A percentile compares a stretch with the other conserved stretches of the same genome.
Evolutionary conservation across 1,140 invertebrate genomes (phyloP).

Genomic region (Rhysida immarginata): DNA sequence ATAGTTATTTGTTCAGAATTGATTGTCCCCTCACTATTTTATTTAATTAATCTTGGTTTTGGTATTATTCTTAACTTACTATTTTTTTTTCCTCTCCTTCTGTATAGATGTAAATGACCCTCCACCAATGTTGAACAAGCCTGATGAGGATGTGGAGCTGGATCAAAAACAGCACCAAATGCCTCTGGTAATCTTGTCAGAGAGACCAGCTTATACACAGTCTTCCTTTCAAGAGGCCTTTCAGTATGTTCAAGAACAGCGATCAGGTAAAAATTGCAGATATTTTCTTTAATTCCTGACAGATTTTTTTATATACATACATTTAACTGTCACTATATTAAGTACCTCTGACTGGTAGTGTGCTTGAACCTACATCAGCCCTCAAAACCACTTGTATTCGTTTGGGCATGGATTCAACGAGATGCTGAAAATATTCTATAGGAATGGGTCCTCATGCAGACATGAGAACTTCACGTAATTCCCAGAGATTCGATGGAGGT

Average conservation of each 20-base stretch:
- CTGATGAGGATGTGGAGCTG: conserved; percentile 1
- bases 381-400: too few species aligned
- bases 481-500: too few species aligned
- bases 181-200: not conserved
- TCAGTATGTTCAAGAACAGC: conserved; percentile 4
- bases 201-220: not conserved
- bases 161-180: not conserved
- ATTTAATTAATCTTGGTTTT: too few species aligned
- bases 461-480: too few species aligned
- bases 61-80: too few species aligned
- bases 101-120: not conserved
- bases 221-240: not conserved
- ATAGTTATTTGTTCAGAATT: too few species aligned
- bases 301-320: not conserved
- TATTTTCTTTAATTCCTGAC: not conserved
- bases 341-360: not conserved
- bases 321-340: not conserved
- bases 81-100: too few species aligned
- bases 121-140: not conserved
- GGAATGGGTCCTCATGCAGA: too few species aligned
- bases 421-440: not conserved
- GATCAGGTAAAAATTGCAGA: not conserved
- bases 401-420: too few species aligned
- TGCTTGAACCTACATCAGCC: not conserved
- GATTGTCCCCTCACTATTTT: too few species aligned